Evolutionary conservation across 1,140 invertebrate species (phyloP), one percentile per base, ranked within the genome.

Genomic region (Carcinoscorpius rotundicauda): DNA sequence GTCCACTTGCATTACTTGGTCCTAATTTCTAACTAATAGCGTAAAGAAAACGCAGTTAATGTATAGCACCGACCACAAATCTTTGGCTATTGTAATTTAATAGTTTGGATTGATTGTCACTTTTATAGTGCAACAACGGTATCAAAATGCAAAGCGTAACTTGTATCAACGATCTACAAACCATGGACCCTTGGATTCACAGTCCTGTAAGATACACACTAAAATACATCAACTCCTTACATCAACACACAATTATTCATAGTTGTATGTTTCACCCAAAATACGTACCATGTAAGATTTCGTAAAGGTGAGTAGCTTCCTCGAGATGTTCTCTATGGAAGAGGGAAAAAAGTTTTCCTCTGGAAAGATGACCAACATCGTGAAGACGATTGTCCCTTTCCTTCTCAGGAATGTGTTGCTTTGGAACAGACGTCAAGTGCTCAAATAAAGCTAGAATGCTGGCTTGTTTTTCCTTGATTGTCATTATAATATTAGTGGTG

Each of bases 381-480:
- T 64, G 60, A 4, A 67, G 59, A 57, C 66, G 58, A 3, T 57
- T 4, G 52, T 67, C 66, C 50, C 66, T 60, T 51, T 67, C 52
- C 9, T 52, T 52, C 29, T 64, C 66, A 49, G 66, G 66, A 11
- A 67, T 9, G 5, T 61, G 58, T 9, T 67, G 62, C 3, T 52
- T 62, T 4, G 66, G 51, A 50, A 67, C 49, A 55, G 66, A 58
- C 6, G 66, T 67, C 50, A 67, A 52, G 49, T 61, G 59, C 59
- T 67, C 64, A 58, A 67, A 67, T 10, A 67, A 62, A 52, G 66
- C 62, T 5, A 67, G 50, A 50, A 67, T 63, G 51, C 63, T 61
- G 3, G 58, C 62, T 60, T 64, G 66, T 59, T 67, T 67, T 4
- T 67, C 66, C 57, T 63, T 63, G 51, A 67, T 62, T 6, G 58